Base-by-base conservation (phyloP, 2,888 invertebrate species). In the Hartigia nigra region DNA sequence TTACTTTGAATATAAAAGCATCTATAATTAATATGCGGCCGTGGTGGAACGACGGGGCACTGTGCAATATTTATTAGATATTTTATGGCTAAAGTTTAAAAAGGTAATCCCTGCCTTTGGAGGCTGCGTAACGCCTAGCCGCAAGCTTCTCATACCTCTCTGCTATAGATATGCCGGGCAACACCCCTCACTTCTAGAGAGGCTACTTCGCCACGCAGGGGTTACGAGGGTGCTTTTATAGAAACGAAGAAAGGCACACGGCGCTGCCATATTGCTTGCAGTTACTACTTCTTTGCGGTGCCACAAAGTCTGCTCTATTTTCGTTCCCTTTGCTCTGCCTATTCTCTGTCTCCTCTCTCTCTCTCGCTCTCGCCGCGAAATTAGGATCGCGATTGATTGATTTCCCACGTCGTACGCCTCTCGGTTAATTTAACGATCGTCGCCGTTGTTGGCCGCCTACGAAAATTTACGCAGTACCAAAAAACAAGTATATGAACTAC, bases 1-100 rank as follows among this genome's bases (percentile, higher is more conserved):
- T 86, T 88, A 88, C 88, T 88, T 90, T 87, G 88, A 89, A 88
- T 88, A 87, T 88, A 88, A 89, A 89, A 88, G 88, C 87, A 83
- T 87, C 86, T 89, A 88, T 88, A 89, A 88, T 89, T 89, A 89
- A 89, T 89, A 88, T 86, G 86, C 86, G 83, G 82, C 81, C 82
- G 82, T n/a, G 82, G 82, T 82, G 81, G 84, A 86, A 86, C 83
- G 86, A 87, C 87, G 85, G 82, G 82, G 82, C 84, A 77, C 81
- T 82, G 83, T 82, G 85, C 87, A 85, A 89, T 89, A 88, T 89
- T 89, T 89, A 88, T 88, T 86, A 87, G 86, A 88, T 87, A 87
- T 84, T 89, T 90, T 88, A 88, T 87, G 86, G 87, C 83, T 77
- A 87, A 89, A 89, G 87, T 89, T 89, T 89, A 87, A 88, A 89